A percentile compares a stretch with the other conserved stretches of the same genome.
Evolutionary conservation across 2,888 invertebrate genomes (phyloP).

Genomic region (Catocala sponsa): DNA sequence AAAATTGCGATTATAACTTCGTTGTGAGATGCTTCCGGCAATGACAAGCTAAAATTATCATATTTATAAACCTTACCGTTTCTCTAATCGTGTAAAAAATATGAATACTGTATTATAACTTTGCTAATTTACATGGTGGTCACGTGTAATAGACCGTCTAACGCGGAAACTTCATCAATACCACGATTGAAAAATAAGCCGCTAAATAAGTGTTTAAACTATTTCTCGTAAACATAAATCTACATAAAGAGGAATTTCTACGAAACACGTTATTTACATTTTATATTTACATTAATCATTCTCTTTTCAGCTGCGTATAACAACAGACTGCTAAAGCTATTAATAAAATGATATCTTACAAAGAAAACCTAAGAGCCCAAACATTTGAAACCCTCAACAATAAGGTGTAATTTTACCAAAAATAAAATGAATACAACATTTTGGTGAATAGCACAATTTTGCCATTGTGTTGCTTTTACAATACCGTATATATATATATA

Average conservation of each 20-base stretch:
- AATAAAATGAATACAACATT: slow-evolving; percentile 57
- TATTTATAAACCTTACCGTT: no score
- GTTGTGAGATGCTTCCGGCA: no score
- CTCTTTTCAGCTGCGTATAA: slow-evolving; percentile 18
- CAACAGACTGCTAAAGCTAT: slow-evolving; percentile 28
- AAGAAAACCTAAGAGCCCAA: slow-evolving; percentile 24
- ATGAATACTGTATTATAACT: no score
- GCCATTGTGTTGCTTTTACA: slow-evolving; percentile 69
- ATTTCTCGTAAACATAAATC: background rate
- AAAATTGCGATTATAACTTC: no score
- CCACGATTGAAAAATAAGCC: slow-evolving; percentile 4
- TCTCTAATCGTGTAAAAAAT: no score
- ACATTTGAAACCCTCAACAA: slow-evolving; percentile 41
- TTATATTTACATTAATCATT: slow-evolving; percentile 19
- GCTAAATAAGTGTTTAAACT: background rate
- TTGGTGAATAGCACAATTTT: slow-evolving; percentile 66
- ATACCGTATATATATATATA: slow-evolving; percentile 53
- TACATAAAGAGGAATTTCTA: background rate
- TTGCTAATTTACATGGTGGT: slow-evolving; percentile 16
- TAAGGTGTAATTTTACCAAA: slow-evolving; percentile 35
- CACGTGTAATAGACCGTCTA: slow-evolving; percentile 19
- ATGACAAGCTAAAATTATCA: no score
- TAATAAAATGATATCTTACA: slow-evolving; percentile 35
- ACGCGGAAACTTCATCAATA: slow-evolving; percentile 31
- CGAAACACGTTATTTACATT: slow-evolving; percentile 3